Percentiles rank a stretch among this genome's conserved stretches.
phyloP scores from a whole-genome alignment of 2,797 vertebrate genomes.

The Furcifer pardalis region DNA sequence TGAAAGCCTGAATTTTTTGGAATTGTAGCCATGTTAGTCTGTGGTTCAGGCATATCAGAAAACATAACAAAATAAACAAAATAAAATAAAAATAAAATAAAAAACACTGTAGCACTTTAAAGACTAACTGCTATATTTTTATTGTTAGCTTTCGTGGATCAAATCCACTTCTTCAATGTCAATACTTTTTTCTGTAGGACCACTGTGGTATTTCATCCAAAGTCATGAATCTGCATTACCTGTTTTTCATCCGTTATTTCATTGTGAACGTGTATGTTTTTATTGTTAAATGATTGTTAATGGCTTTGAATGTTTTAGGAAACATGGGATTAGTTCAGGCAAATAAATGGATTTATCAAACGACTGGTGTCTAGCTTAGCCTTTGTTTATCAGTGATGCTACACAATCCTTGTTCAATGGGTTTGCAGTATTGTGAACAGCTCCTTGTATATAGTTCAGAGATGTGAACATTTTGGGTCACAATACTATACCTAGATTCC shows the following conservation, averaged over 20 bases:
- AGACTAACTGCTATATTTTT: too few species aligned
- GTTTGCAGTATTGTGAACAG: neutral
- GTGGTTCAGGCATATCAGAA: too few species aligned
- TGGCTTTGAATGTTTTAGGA: neutral
- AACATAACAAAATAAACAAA: too few species aligned
- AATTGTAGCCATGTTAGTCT: too few species aligned
- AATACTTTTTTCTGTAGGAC: neutral
- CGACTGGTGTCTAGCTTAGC: neutral
- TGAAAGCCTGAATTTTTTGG: neutral
- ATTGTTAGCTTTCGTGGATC: too few species aligned
- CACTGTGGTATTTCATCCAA: neutral
- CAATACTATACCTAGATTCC: too few species aligned
- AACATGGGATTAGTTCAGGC: neutral
- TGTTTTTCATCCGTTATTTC: neutral
- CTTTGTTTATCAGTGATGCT: neutral
- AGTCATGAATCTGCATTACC: neutral
- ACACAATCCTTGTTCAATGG: neutral
- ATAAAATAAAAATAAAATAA: too few species aligned
- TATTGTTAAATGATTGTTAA: neutral
- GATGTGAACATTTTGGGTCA: too few species aligned
- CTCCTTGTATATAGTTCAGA: too few species aligned
- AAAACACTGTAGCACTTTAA: too few species aligned
- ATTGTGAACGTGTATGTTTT: neutral
- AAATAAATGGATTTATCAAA: neutral
- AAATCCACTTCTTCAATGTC: too few species aligned